Conservation (phyloP, 2,113 vertebrate species). For the Oostethus manadensis region DNA sequence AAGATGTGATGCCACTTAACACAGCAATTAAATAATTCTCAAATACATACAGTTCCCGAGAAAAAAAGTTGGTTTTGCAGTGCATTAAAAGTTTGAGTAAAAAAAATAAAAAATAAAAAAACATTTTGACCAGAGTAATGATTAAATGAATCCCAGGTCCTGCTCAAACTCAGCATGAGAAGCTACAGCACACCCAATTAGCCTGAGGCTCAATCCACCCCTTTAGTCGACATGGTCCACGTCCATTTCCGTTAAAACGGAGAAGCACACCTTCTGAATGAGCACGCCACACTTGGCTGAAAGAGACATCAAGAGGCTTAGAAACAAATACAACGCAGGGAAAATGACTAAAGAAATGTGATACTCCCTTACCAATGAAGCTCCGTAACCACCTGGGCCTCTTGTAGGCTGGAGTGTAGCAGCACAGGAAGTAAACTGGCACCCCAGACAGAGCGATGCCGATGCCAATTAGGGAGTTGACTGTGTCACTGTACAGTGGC, state of each 20-base stretch:
- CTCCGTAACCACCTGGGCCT: conserved; percentile 72
- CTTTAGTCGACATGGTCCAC: conserved; percentile 60
- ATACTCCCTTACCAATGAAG: conserved; percentile 68
- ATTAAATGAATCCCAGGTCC: background rate
- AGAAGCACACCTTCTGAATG: conserved; percentile 81
- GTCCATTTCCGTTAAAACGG: conserved; percentile 85
- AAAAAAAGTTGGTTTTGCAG: too few species aligned
- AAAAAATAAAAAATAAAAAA: too few species aligned
- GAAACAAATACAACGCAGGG: too few species aligned
- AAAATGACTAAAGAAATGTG: background rate
- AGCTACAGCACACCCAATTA: background rate
- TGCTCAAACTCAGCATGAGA: too few species aligned
- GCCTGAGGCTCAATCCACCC: conserved; percentile 11
- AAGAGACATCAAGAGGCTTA: conserved; percentile 7
- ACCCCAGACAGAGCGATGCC: conserved; percentile 83
- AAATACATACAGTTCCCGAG: too few species aligned
- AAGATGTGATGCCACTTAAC: too few species aligned
- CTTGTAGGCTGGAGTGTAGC: conserved; percentile 72
- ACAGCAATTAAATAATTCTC: too few species aligned
- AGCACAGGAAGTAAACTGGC: conserved; percentile 83
- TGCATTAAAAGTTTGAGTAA: too few species aligned
- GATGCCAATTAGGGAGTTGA: conserved; percentile 86
- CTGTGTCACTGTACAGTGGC: conserved; percentile 84
- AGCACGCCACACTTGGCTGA: conserved; percentile 64
- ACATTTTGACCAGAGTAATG: conserved; percentile 6